Conservation (phyloP, 2,797 vertebrate genomes). For the Myotis myotis region DNA sequence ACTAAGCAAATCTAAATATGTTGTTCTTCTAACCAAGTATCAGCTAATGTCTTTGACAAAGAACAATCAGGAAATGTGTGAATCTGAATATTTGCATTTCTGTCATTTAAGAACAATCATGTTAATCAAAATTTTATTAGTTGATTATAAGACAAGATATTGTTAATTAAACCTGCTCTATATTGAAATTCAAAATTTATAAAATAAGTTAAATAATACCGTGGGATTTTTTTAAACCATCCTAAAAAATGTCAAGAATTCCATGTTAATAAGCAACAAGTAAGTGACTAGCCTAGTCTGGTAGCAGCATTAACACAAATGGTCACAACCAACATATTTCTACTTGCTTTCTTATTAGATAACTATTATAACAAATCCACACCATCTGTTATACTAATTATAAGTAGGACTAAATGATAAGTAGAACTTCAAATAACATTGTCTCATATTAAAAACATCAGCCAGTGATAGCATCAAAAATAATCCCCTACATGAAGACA, state of each 20-base stretch:
- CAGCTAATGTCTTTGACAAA: neutral
- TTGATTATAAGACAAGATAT: neutral
- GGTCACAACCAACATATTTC: slow-evolving; percentile 6
- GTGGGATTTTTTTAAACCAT: neutral
- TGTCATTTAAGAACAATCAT: neutral
- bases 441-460: slow-evolving; percentile 8
- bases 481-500: neutral
- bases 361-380: neutral
- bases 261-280: slow-evolving; percentile 9
- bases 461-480: neutral
- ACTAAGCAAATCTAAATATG: slow-evolving; percentile 16
- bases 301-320: neutral
- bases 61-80: slow-evolving; percentile 13
- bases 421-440: neutral
- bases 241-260: neutral
- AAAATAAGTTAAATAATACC: slow-evolving; percentile 31
- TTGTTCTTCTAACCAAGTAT: neutral
- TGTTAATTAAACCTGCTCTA: neutral
- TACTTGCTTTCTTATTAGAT: slow-evolving; percentile 34
- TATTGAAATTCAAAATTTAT: slow-evolving; percentile 28
- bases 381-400: neutral
- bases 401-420: neutral
- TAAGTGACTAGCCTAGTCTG: neutral
- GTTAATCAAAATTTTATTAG: slow-evolving; percentile 20
- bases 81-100: neutral